Conservation (phyloP, 1,140 invertebrate genomes). For the Pachypsylla venusta region DNA sequence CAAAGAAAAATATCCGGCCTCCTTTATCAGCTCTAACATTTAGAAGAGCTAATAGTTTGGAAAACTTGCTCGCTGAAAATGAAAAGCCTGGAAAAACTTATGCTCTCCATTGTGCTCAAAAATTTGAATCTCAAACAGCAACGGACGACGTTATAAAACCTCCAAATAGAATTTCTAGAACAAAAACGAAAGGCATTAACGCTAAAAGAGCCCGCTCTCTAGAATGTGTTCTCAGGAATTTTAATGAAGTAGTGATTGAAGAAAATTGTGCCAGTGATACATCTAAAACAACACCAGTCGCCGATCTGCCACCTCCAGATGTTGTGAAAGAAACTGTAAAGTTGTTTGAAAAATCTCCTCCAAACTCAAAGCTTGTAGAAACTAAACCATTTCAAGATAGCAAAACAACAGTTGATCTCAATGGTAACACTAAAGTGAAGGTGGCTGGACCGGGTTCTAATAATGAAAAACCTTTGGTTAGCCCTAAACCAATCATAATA, state of each 20-base stretch:
- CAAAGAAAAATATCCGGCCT: constrained; percentile 38
- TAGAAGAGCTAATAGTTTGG: constrained; percentile 65
- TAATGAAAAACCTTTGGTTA: neutral
- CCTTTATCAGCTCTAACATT: constrained; percentile 45
- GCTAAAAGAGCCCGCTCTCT: neutral
- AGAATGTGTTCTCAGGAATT: neutral
- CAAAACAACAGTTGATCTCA: too few relatives aligned
- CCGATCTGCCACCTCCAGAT: constrained; percentile 67
- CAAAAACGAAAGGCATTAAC: neutral
- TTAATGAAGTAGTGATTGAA: neutral
- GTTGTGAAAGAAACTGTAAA: constrained; percentile 66
- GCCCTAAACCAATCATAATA: constrained; percentile 14
- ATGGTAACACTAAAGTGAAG: too few relatives aligned
- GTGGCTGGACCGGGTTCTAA: neutral
- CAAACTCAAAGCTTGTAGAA: too few relatives aligned
- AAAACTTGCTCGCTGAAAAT: constrained; percentile 62
- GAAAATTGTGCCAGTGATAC: neutral
- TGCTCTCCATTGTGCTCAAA: neutral
- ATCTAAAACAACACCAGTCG: constrained; percentile 23
- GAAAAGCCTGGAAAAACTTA: constrained; percentile 21
- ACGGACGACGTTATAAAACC: neutral
- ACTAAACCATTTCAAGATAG: too few relatives aligned
- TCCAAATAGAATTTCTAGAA: neutral
- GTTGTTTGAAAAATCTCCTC: constrained; percentile 52
- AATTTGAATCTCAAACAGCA: constrained; percentile 13